Evolutionary conservation across 2,113 vertebrate species (phyloP), one percentile per base, ranked within the genome.

Genomic region (Melanocharis versteri): DNA sequence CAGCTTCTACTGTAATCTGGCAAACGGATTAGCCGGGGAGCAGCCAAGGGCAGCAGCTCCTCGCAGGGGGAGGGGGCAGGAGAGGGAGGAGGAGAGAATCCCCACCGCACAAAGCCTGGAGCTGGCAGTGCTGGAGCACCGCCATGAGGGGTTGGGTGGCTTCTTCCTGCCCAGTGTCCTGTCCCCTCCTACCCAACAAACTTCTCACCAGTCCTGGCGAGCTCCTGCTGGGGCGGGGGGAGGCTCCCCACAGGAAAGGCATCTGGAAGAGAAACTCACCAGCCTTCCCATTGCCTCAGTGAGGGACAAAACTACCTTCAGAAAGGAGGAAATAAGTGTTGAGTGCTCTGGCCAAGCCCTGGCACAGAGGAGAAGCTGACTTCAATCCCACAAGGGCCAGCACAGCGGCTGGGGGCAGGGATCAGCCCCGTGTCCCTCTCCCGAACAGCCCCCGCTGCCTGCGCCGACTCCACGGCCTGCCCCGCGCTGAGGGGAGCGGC

Each of bases 1-100:
- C 95, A 87, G 90, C 82, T 90, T 88, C 91, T 95, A 95, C 66
- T 93, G 69, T 92, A 94, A 92, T 94, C 90, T 93, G 91, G 79
- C 68, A 75, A 85, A 97, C 2, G 28, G 82, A 93, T 94, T 87
- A 95, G 51, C 81, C 1, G 0, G 78, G 62, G 66, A 91, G 77
- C 9, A 3, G 78, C 73, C 2, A 7, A 90, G 88, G 69, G 58
- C 79, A 83, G 21, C 0, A 21, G 80, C 81, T 89, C 94, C 73
- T 92, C 0, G 0, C 3, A 14, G 82, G 37, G 31, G 58, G 27
- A 42, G 53, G 6, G 50, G 58, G 44, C 4, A 3, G 57, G 45
- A 86, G 73, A 64, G n/a, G 20, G 68, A 90, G 62, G 48, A 93
- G 47, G 44, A 85, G 9, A 91, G 47, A 87, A 44, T 22, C 13